Base-by-base conservation (phyloP, 1,140 invertebrate species). In the Contarinia nasturtii region DNA sequence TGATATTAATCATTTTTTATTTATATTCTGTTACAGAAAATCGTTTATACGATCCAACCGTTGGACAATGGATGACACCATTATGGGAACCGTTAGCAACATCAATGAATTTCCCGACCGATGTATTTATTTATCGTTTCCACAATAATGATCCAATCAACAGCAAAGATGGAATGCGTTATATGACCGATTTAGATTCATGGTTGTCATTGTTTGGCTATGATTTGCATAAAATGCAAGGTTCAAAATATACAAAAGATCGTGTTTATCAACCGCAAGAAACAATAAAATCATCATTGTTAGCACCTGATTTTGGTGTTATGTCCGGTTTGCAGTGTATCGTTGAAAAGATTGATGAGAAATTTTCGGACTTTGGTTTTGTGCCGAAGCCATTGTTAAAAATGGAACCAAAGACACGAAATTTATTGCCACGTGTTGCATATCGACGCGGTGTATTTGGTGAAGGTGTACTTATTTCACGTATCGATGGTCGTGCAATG, bases 41-140 rank as follows among this genome's bases (percentile, higher is more conserved):
- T 46, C 71, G 89, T 46, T 71, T 92, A 43, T 97, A 96, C 60
- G 92, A 96, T 66, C 86, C 92, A 0, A 73, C 79, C 0, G 84
- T 92, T 36, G 91, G 89, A 2, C 87, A 93, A 56, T 96, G 90
- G 87, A 85, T 94, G 74, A 88, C 86, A 1, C 91, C 92, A 1
- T 78, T 82, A 22, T 95, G 90, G 82, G 81, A 88, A 54, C 75
- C 81, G 50, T 70, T 92, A 50, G 81, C 86, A 1, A 81, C 82
- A 12, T 69, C 77, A 48, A 67, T 92, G 44, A 85, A 77, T 8
- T 76, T 80, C 14, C 87, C 88, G 1, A 86, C 82, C 0, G 84
- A 90, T 56, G 81, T 94, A 18, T 92, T 91, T 57, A 85, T 89
- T 47, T 93, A 94, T 56, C 70, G 88, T 49, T 93, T 90, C 68